Percentiles rank a stretch among this genome's conserved stretches.
Conservation (phyloP, 1,140 invertebrate genomes). For the Bradysia coprophila region DNA sequence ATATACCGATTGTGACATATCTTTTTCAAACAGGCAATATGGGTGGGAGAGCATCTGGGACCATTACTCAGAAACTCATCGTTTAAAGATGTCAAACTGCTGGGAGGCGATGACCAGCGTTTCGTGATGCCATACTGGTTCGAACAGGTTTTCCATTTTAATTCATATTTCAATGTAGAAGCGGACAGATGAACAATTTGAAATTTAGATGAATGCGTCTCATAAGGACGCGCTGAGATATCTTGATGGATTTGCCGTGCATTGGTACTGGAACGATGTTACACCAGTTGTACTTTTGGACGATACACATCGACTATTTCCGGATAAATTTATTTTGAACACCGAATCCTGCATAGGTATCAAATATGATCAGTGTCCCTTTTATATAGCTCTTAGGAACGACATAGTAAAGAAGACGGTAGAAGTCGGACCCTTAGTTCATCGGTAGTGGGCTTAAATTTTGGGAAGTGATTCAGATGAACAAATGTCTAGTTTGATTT, state of each 20-base stretch:
- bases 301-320: slow-evolving; percentile 32
- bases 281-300: slow-evolving; percentile 31
- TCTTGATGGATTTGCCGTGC: slow-evolving; percentile 63
- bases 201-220: no score
- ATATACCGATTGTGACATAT: background rate
- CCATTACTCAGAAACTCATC: slow-evolving; percentile 39
- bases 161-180: no score
- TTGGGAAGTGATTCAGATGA: no score
- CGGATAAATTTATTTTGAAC: slow-evolving; percentile 51
- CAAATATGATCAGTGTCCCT: no score
- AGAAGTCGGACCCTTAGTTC: no score
- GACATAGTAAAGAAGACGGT: no score
- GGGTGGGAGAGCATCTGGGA: slow-evolving; percentile 46
- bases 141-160: slow-evolving; percentile 30
- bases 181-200: no score
- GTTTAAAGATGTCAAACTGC: slow-evolving; percentile 35
- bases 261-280: slow-evolving; percentile 57
- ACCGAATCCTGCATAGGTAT: slow-evolving; percentile 57
- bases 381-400: no score
- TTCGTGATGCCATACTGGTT: slow-evolving; percentile 40
- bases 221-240: no score
- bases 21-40: slow-evolving; percentile 29
- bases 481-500: no score
- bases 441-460: no score
- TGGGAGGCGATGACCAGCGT: slow-evolving; percentile 57